Evolutionary conservation across 2,113 vertebrate genomes (phyloP), one percentile per base, ranked within the genome.

Genomic region (Todiramphus chloris): DNA sequence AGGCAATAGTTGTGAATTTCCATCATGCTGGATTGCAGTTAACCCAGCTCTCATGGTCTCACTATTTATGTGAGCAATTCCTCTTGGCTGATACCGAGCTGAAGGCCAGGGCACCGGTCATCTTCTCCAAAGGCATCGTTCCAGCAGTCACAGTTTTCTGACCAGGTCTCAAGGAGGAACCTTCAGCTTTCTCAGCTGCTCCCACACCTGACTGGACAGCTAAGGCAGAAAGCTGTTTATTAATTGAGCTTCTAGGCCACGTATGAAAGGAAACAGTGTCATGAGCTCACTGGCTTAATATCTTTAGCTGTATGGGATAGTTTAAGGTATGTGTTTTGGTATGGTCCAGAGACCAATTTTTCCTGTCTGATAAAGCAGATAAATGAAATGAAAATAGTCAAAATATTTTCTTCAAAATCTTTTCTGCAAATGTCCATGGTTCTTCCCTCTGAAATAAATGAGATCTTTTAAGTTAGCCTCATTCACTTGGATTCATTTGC

Each of bases 1-100:
- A 90, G 41, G 90, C 63, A 92, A 86, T 28, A 72, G 10, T 55
- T 37, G 77, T 33, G 72, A 70, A 63, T 92, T 94, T 83, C 82
- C 75, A 39, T 6, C 85, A 43, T 0, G 0, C 59, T 70, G 79
- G 67, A 25, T 35, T 67, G 59, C 59, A 83, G 24, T 37, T 60
- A 64, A 76, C 16, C 7, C 77, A 68, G 58, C 58, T 91, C 78
- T 59, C 7, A 2, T 24, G 77, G 88, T 83, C 69, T 50, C 75
- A 19, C 28, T 2, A 4, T 73, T 88, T 31, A 53, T 44, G 50
- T 63, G 50, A 74, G 70, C 28, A 5, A 21, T 62, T 80, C 63
- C n/a, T 63, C 58, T 13, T 1, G 50, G 39, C n/a, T 74, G 37
- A 51, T 1, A 15, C 5, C 0, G 4, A 80, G 76, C 9, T 5